Base-by-base conservation (phyloP, 2,113 vertebrate species). In the Aspidoscelis tigris region DNA sequence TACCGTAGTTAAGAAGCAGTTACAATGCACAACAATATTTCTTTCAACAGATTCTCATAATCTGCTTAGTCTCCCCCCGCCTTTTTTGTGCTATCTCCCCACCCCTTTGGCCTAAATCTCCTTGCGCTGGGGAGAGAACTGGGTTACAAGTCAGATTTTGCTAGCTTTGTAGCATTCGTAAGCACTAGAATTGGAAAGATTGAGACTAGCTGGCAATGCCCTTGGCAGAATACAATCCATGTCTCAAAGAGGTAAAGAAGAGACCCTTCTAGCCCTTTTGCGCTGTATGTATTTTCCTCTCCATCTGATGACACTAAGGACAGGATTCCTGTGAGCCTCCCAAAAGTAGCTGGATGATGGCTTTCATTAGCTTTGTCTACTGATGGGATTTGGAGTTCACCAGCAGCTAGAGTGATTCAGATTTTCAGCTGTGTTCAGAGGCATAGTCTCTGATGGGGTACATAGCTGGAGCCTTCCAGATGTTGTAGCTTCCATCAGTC, bases 161-260 rank as follows among this genome's bases (percentile, higher is more conserved):
- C 84, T 41, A 72, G 39, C 50, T 68, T 50, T 55, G 50, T 0
- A 0, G 74, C 0, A 0, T 5, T 21, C 80, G 16, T 6, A 16
- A 0, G 69, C 44, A 68, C 3, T 0, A 0, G 2, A 70, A 66
- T 0, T 0, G 75, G 69, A 72, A 41, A 0, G 0, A 53, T 24
- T 75, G 73, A 76, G 39, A 66, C 43, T 21, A 64, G 81, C 43
- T 74, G 26, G 72, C 9, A 3, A 14, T 75, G 55, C 50, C 65
- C 11, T 22, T 75, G 43, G n/a, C 43, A 33, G 12, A 7, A 14
- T 41, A 24, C 12, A 7, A n/a, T 24, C 22, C 22, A 22, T 41
- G 76, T 61, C 76, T 53, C 41, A 41, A 68, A 80, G 14, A 12
- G 22, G 41, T 43, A 44, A 22, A 41, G 11, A 41, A 18, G 53